Evolutionary conservation across 2,113 vertebrate species (phyloP).

Genomic region (Nyctereutes procyonoides): DNA sequence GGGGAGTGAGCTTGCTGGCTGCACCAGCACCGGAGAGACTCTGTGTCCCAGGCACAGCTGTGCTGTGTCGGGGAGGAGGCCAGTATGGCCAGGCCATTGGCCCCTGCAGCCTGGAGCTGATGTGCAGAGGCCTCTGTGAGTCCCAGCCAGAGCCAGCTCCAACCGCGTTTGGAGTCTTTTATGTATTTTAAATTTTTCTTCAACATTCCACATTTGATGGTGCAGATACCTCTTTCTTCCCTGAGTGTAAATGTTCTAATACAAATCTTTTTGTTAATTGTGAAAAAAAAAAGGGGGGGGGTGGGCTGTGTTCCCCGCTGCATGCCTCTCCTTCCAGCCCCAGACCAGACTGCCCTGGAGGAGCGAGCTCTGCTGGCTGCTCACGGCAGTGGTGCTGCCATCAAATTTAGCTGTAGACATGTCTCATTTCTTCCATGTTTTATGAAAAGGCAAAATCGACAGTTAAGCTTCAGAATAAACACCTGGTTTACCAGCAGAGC

Average conservation of each 20-base stretch:
- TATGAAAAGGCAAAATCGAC: not conserved
- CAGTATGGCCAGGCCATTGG: slow-evolving; percentile 73
- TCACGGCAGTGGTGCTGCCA: rapidly evolving
- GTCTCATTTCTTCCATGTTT: not conserved
- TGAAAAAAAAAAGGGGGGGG: not conserved
- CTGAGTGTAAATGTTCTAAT: slow-evolving; percentile 91
- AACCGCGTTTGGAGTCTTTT: slow-evolving; percentile 86
- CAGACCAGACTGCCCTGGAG: rapidly evolving
- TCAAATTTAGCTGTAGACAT: not conserved
- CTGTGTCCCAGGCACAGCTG: slow-evolving; percentile 88
- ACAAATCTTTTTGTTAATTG: slow-evolving; percentile 89
- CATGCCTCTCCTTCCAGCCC: not conserved
- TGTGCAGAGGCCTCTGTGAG: slow-evolving; percentile 78
- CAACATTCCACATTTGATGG: slow-evolving; percentile 93
- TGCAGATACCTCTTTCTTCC: slow-evolving; percentile 91
- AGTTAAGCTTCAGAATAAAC: not conserved
- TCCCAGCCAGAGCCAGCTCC: slow-evolving; percentile 86
- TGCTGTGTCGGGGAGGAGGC: slow-evolving; percentile 85
- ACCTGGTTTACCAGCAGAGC: not conserved
- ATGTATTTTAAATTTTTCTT: slow-evolving; percentile 93
- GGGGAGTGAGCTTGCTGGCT: slow-evolving; percentile 90
- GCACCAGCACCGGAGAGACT: slow-evolving; percentile 84
- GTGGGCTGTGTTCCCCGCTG: too few relatives aligned
- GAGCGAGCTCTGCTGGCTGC: not conserved
- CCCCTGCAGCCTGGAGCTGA: slow-evolving; percentile 81